Evolutionary conservation across 2,888 invertebrate genomes (phyloP).

Genomic region (Andrena trimmerana): DNA sequence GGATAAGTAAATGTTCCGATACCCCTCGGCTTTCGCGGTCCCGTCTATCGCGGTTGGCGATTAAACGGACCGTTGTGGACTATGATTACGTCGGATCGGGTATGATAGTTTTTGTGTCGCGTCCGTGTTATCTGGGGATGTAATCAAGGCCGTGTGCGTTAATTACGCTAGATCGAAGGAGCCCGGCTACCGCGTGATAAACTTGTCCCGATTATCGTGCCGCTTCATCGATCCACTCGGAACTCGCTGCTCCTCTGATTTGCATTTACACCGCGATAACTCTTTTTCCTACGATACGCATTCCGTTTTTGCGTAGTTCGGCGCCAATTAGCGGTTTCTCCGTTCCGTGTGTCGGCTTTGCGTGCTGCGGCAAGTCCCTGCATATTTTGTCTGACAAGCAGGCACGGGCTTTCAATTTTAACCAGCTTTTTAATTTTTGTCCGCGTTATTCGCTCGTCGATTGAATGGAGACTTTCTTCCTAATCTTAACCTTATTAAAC

Average conservation of each 20-base stretch:
- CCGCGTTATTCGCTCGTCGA: no score
- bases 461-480: no score
- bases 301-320: background rate
- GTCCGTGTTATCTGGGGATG: background rate
- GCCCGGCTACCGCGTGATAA: slow-evolving; percentile 8
- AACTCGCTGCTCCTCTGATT: background rate
- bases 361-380: no score
- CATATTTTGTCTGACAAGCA: no score
- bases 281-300: slow-evolving; percentile 12
- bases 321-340: background rate
- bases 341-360: no score
- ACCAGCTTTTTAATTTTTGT: no score
- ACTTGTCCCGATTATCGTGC: slow-evolving; percentile 20
- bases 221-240: slow-evolving; percentile 11
- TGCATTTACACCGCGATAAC: slow-evolving; percentile 23
- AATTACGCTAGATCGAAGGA: background rate
- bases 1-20: background rate
- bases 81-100: background rate
- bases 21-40: background rate
- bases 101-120: background rate
- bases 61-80: background rate
- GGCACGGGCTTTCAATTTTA: no score
- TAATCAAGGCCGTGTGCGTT: background rate
- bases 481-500: no score
- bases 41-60: no score